Evolutionary conservation across 2,797 vertebrate species (phyloP).

Genomic region (Champsocephalus gunnari): DNA sequence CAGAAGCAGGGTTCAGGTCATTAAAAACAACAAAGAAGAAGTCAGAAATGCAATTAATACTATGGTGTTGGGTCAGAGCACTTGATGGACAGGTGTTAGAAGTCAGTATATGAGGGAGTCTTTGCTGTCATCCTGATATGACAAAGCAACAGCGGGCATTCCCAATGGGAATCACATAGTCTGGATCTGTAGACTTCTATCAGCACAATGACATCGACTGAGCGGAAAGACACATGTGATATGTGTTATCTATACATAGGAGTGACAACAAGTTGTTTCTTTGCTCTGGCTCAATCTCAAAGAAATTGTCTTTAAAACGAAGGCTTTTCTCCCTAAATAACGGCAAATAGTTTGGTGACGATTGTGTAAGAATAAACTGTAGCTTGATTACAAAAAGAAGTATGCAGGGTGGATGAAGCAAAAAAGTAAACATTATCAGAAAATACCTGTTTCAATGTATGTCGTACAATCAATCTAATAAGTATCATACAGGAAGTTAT

Average conservation of each 20-base stretch:
- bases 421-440: neutral
- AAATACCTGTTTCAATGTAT: neutral
- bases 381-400: neutral
- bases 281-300: neutral
- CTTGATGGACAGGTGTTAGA: slow-evolving; percentile 9
- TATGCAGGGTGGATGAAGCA: neutral
- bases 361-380: neutral
- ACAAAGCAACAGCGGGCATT: neutral
- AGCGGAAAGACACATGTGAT: neutral
- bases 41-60: neutral
- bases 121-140: neutral
- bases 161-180: neutral
- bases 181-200: neutral
- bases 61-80: neutral
- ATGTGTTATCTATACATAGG: no score
- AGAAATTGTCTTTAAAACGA: neutral
- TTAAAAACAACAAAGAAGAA: neutral
- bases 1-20: neutral
- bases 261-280: neutral
- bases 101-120: neutral
- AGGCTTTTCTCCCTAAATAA: neutral
- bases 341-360: neutral
- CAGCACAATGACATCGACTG: neutral
- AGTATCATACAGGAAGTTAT: neutral
- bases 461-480: neutral